Evolutionary conservation across 2,888 invertebrate species (phyloP).

Genomic region (Microctonus hyperodae): DNA sequence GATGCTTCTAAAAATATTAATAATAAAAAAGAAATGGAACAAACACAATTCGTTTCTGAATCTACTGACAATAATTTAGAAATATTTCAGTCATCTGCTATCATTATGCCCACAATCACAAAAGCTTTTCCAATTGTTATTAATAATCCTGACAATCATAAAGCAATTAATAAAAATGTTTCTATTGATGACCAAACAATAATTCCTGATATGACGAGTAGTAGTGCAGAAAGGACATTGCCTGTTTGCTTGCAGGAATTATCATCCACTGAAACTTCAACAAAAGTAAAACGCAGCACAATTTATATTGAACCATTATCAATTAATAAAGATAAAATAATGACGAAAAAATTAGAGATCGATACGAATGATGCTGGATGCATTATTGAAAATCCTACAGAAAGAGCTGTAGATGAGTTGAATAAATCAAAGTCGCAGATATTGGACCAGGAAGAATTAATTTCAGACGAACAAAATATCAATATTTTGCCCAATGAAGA

Average conservation of each 20-base stretch:
- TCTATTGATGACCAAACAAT: slow-evolving; percentile 8
- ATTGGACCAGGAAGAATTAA: background rate
- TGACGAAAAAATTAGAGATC: background rate
- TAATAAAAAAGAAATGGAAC: slow-evolving; percentile 1
- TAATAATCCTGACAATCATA: slow-evolving; percentile 3
- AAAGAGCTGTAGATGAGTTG: background rate
- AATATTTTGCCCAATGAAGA: background rate
- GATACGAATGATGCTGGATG: background rate
- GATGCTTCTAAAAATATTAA: slow-evolving; percentile 6
- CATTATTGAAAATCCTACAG: background rate
- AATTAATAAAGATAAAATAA: slow-evolving; percentile 21
- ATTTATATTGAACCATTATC: slow-evolving; percentile 35
- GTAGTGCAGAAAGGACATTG: background rate
- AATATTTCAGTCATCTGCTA: slow-evolving; percentile 13
- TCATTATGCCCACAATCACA: slow-evolving; percentile 1
- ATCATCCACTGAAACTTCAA: background rate
- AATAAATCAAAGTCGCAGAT: background rate
- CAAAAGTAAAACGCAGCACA: slow-evolving; percentile 31
- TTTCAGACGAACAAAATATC: background rate
- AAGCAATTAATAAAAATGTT: slow-evolving; percentile 5
- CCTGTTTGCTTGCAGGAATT: slow-evolving; percentile 3
- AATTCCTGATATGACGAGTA: background rate
- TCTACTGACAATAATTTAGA: slow-evolving; percentile 13
- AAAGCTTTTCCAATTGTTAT: background rate
- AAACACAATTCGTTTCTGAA: background rate